phyloP scores from a whole-genome alignment of 2,797 vertebrate species.

The Sphenodon punctatus region DNA sequence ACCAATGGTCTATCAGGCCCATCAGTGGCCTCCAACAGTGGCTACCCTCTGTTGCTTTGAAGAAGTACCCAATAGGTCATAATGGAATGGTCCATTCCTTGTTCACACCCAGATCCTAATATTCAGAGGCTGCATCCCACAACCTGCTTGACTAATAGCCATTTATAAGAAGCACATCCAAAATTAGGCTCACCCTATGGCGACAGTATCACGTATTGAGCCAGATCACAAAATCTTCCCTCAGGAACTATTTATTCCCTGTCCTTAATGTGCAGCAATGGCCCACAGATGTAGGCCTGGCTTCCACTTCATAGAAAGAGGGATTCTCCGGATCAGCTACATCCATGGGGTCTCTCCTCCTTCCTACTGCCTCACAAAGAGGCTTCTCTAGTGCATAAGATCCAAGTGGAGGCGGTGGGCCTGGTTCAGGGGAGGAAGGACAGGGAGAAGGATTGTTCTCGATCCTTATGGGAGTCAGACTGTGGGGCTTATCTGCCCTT shows the following conservation, averaged over 20 bases:
- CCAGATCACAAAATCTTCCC: background rate
- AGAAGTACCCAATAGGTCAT: too few species aligned
- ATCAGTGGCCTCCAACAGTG: too few species aligned
- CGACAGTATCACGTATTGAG: background rate
- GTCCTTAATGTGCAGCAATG: background rate
- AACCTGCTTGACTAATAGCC: too few species aligned
- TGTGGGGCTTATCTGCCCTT: too few species aligned
- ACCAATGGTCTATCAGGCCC: too few species aligned
- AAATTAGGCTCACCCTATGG: background rate
- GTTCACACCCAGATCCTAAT: too few species aligned
- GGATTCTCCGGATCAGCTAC: background rate
- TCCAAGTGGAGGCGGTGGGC: background rate
- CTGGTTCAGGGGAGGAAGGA: background rate
- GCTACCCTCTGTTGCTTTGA: too few species aligned
- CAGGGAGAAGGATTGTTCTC: background rate
- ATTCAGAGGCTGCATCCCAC: too few species aligned
- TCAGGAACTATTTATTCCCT: background rate
- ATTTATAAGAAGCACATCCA: background rate
- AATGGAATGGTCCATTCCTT: too few species aligned
- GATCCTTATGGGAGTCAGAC: background rate
- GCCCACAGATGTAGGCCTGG: background rate
- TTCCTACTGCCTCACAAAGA: background rate
- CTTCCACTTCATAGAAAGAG: background rate
- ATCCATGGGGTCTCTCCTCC: background rate
- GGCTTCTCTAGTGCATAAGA: background rate